A percentile compares a stretch with the other conserved stretches of the same genome.
phyloP scores from a whole-genome alignment of 2,113 vertebrate species.

The Prionailurus viverrinus region DNA sequence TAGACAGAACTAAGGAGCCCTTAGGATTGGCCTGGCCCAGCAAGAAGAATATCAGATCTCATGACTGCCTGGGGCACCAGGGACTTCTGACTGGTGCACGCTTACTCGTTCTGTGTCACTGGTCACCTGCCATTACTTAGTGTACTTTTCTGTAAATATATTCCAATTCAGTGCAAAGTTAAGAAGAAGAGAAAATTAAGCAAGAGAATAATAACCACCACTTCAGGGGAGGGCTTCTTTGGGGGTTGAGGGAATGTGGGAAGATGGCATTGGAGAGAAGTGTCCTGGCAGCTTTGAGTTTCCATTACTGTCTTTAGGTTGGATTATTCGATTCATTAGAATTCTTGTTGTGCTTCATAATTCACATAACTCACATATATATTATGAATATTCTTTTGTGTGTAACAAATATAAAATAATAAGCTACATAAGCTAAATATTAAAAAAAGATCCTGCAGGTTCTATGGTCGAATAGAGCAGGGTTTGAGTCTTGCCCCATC shows the following conservation, averaged over 20 bases:
- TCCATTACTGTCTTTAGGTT: background rate
- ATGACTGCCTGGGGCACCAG: too few species aligned
- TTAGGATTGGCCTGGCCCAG: background rate
- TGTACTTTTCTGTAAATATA: background rate
- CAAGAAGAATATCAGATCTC: background rate
- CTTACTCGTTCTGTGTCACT: background rate
- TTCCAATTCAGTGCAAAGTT: background rate
- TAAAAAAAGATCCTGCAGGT: background rate
- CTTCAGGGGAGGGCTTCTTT: background rate
- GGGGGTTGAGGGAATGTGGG: background rate
- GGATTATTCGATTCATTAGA: background rate
- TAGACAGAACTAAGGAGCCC: background rate
- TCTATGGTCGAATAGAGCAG: background rate
- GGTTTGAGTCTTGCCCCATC: background rate
- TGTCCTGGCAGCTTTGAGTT: rapidly evolving
- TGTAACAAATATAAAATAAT: background rate
- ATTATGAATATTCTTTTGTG: background rate
- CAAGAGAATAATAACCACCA: background rate
- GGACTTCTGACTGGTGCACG: background rate
- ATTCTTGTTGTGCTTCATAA: background rate
- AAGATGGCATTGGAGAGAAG: background rate
- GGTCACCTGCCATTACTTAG: background rate
- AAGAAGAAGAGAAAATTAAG: constrained; percentile 20
- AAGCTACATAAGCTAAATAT: background rate
- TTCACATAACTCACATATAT: background rate